Evolutionary conservation across 2,888 invertebrate species (phyloP), one percentile per base, ranked within the genome.

Genomic region (Steinernema scapterisci): DNA sequence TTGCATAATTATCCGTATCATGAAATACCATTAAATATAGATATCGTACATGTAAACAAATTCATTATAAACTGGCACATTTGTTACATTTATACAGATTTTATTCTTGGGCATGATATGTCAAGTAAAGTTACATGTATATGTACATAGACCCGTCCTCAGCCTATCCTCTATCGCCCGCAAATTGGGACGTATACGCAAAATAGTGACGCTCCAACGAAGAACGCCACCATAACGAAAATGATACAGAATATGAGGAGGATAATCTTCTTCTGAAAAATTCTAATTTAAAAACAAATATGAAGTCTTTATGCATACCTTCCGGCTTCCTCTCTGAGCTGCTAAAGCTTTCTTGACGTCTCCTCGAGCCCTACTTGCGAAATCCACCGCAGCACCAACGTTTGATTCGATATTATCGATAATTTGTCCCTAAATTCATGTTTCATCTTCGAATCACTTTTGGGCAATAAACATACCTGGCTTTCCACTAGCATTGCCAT

Each of bases 401-500:
- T 80, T 80, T 6, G 56, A 70, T 23, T 80, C 81, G 31, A 80
- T 80, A 45, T 73, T 76, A 46, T 80, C 75, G 7, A 82, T 54
- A 38, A 80, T 73, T 54, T 81, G 78, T 11, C 81, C 81, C 79
- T 80, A 38, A n/a, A 74, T 31, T 43, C 25, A 23, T 3, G 23
- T 46, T 71, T 71, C 9, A 27, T 38, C 23, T 71, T 13, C 11
- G n/a, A n/a, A 0, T n/a, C 13, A 71, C n/a, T n/a, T n/a, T 73
- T 0, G 44, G n/a, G 75, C n/a, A 78, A 43, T 6, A 3, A 38
- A 9, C 38, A 38, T 23, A 81, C 81, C 76, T 81, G 81, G 70
- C 80, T 80, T 44, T 79, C 77, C 43, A 82, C 80, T 7, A 82
- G 74, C 77, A 82, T 80, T 19, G 77, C 75, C 76, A 82, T 73